Evolutionary conservation across 2,797 vertebrate species (phyloP).

Genomic region (Enteromius argenteus): DNA sequence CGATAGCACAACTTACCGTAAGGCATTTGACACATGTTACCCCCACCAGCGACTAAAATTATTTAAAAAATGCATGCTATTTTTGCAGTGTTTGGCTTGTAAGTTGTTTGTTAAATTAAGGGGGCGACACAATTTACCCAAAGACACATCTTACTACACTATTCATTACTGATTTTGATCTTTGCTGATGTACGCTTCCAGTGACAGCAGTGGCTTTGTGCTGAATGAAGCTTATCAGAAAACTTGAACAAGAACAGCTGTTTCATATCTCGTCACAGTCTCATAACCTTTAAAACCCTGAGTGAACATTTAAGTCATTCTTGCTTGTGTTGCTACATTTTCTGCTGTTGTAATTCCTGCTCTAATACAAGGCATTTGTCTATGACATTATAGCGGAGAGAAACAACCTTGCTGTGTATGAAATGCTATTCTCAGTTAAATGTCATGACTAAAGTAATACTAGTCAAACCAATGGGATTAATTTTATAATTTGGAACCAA

Average conservation of each 20-base stretch:
- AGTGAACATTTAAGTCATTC: conserved; percentile 20
- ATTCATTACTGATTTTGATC: conserved; percentile 4
- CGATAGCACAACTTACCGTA: neutral
- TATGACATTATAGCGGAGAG: conserved; percentile 7
- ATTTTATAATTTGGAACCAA: neutral
- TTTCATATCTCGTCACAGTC: conserved; percentile 2
- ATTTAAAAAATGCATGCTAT: neutral
- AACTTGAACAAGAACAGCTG: conserved; percentile 15
- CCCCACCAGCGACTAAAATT: neutral
- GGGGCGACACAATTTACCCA: neutral
- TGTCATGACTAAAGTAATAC: neutral
- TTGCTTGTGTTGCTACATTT: conserved; percentile 27
- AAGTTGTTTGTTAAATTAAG: neutral
- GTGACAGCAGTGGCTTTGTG: neutral
- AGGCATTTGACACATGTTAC: neutral
- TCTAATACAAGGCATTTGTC: conserved; percentile 4
- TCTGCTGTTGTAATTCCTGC: conserved; percentile 13
- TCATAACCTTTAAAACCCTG: conserved; percentile 10
- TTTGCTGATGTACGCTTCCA: conserved; percentile 31
- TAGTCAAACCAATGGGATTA: neutral
- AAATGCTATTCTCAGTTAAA: neutral
- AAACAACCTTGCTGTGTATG: conserved; percentile 6
- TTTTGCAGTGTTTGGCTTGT: neutral
- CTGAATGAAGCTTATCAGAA: conserved; percentile 18
- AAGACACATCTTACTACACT: conserved; percentile 5